Conservation (phyloP, 2,888 invertebrate genomes). For the Eucera pruinosa region DNA sequence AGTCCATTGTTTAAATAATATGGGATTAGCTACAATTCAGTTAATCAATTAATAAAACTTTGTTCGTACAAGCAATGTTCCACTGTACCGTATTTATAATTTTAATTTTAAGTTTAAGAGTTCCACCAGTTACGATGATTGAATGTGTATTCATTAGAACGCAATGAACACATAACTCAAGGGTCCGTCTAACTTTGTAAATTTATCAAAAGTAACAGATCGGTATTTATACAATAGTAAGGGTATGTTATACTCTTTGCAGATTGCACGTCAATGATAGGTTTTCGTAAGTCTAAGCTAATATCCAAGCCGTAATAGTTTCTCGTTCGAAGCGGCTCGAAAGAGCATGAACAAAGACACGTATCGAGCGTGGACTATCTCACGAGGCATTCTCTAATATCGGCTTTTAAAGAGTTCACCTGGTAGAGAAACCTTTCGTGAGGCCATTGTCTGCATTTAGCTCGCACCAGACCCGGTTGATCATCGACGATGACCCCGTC, state of each 20-base stretch:
- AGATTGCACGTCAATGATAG: conserved; percentile 29
- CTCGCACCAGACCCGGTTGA: conserved; percentile 29
- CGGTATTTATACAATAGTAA: conserved; percentile 13
- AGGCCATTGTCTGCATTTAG: conserved; percentile 51
- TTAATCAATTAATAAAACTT: too few species aligned
- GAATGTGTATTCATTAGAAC: too few species aligned
- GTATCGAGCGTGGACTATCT: conserved; percentile 41
- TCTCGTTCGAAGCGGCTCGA: conserved; percentile 25
- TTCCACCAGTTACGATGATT: too few species aligned
- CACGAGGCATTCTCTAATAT: conserved; percentile 44
- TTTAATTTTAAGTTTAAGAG: too few species aligned
- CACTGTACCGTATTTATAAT: too few species aligned
- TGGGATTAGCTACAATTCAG: too few species aligned
- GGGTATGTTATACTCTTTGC: not conserved
- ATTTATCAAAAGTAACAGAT: not conserved
- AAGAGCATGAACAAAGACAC: conserved; percentile 54
- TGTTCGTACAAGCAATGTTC: too few species aligned
- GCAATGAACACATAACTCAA: not conserved
- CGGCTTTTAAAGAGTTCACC: conserved; percentile 43
- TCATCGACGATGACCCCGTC: conserved; percentile 48
- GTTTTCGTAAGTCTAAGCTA: conserved; percentile 6
- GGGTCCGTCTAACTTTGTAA: not conserved
- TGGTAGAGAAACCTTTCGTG: conserved; percentile 50
- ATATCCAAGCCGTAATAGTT: conserved; percentile 39
- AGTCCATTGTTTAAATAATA: too few species aligned